Conservation (phyloP, 2,797 vertebrate species). For the Halcyon smyrnensis region DNA sequence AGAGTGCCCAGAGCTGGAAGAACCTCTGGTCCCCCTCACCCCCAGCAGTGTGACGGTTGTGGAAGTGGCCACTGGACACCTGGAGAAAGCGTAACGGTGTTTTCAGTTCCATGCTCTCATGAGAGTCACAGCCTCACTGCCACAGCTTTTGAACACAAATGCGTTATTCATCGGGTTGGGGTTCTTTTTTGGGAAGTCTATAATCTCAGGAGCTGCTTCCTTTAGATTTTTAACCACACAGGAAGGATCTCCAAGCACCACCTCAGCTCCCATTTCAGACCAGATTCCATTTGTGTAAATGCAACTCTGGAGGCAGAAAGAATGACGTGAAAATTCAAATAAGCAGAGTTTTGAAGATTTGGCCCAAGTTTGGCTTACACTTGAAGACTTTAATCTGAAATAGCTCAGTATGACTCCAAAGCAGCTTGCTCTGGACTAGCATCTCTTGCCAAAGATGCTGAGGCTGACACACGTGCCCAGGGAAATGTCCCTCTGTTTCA, state of each 20-base stretch:
- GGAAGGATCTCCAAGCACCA: background rate
- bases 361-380: background rate
- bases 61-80: background rate
- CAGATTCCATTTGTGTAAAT: background rate
- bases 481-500: background rate
- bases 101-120: background rate
- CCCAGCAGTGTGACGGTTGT: background rate
- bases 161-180: background rate
- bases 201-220: background rate
- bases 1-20: background rate
- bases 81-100: background rate
- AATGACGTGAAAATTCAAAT: background rate
- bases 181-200: background rate
- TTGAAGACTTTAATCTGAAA: background rate
- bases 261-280: background rate
- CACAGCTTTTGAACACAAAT: background rate
- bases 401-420: background rate
- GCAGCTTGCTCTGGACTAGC: background rate
- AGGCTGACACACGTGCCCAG: background rate
- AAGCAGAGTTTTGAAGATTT: background rate
- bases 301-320: background rate
- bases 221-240: background rate
- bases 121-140: background rate
- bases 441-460: background rate
- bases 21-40: background rate